Conservation (phyloP, 1,140 invertebrate genomes). For the Bombus difficillimus region DNA sequence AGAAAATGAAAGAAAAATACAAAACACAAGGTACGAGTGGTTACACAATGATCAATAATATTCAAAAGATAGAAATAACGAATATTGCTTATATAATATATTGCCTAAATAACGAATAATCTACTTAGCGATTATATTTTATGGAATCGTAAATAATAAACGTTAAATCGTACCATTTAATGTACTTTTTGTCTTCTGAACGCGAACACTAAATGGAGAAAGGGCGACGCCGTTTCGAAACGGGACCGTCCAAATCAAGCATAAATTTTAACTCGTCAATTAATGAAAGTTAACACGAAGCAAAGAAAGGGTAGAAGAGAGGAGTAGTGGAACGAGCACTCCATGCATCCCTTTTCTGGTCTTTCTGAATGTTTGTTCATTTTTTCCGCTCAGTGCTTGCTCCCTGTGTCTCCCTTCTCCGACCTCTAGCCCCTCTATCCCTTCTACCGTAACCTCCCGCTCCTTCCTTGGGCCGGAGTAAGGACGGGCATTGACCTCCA, state of each 20-base stretch:
- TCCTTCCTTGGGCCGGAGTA: constrained; percentile 81
- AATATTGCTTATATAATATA: background rate
- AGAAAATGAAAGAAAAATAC: no score
- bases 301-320: background rate
- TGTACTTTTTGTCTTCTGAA: background rate
- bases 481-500: constrained; percentile 83
- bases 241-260: no score
- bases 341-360: constrained; percentile 34
- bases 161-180: background rate
- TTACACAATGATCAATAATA: background rate
- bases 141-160: background rate
- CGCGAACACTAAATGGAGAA: background rate
- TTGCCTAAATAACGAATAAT: no score
- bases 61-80: background rate
- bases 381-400: constrained; percentile 70
- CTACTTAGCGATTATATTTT: no score
- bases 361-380: constrained; percentile 71
- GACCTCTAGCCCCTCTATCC: constrained; percentile 56
- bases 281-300: constrained; percentile 45
- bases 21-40: background rate
- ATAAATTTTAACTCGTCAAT: constrained; percentile 33
- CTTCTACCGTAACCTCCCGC: constrained; percentile 56
- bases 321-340: constrained; percentile 27
- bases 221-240: background rate
- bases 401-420: constrained; percentile 70